Percentiles rank a stretch among this genome's conserved stretches.
These are phyloP conservation scores for Deilephila elpenor DNA, from an alignment of 2,888 invertebrate genomes.

Conservation along the genomic window DNA sequence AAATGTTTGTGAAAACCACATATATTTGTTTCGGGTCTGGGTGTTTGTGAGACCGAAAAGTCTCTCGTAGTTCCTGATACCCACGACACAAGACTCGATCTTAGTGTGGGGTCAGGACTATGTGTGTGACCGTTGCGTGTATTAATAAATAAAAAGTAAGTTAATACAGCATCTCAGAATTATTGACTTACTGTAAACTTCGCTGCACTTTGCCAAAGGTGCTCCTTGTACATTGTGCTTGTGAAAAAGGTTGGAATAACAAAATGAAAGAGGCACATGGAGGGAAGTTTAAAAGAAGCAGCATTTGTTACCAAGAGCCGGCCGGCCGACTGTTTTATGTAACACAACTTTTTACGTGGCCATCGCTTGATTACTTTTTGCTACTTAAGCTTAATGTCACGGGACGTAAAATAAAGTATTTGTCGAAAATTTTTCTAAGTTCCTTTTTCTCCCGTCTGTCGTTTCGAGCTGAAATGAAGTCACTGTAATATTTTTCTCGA, in stretches of 20 bases:
- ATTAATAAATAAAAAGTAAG: background rate
- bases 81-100: too few species aligned
- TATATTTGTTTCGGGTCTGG: too few species aligned
- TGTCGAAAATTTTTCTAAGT: constrained; percentile 36
- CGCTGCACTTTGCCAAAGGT: constrained; percentile 11
- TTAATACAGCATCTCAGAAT: background rate
- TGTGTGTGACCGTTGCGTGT: too few species aligned
- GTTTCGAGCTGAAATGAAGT: background rate
- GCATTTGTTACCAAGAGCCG: constrained; percentile 58
- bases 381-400: constrained; percentile 24
- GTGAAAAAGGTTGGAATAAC: constrained; percentile 65
- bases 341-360: constrained; percentile 38
- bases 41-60: too few species aligned
- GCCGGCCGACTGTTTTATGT: constrained; percentile 41
- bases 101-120: too few species aligned
- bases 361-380: constrained; percentile 46
- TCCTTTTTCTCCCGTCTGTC: background rate
- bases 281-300: constrained; percentile 60
- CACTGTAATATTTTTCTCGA: background rate
- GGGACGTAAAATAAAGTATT: constrained; percentile 32
- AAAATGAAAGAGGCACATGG: constrained; percentile 62
- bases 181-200: background rate
- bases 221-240: constrained; percentile 54
- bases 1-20: too few species aligned
- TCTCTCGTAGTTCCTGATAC: too few species aligned